Conservation (phyloP, 2,797 vertebrate species). For the Anabacerthia variegaticeps region DNA sequence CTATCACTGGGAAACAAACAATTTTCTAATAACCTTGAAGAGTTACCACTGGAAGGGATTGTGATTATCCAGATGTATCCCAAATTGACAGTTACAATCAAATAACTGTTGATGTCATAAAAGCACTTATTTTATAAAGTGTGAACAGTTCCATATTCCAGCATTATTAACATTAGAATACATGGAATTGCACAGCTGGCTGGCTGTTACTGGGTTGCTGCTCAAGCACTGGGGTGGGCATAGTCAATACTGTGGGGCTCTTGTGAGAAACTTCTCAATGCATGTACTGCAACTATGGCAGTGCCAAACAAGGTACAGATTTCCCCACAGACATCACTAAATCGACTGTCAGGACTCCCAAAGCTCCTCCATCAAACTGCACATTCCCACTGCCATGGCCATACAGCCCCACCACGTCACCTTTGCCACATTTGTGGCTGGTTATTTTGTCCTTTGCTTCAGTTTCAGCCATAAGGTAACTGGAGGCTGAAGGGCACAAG, state of each 20-base stretch:
- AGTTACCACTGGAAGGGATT: neutral
- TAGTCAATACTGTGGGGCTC: accelerated
- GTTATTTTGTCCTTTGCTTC: neutral
- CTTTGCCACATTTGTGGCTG: accelerated
- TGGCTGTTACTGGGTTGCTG: neutral
- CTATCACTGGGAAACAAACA: neutral
- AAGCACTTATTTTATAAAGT: neutral
- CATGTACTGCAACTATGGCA: neutral
- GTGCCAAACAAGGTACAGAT: accelerated
- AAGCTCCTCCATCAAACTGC: accelerated
- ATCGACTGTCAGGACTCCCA: accelerated
- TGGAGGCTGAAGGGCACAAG: neutral
- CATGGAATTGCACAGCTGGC: neutral
- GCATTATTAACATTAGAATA: neutral
- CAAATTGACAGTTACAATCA: neutral
- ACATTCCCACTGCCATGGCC: neutral
- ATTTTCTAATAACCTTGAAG: neutral
- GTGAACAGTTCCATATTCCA: neutral
- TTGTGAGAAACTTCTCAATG: neutral
- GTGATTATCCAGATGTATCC: neutral
- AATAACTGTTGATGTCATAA: neutral
- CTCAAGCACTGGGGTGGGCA: neutral
- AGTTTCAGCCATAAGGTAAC: neutral
- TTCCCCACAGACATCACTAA: neutral
- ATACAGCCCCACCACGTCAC: neutral